A percentile compares a stretch with the other conserved stretches of the same genome.
phyloP scores from a whole-genome alignment of 2,113 vertebrate species.

The Oriolus oriolus region DNA sequence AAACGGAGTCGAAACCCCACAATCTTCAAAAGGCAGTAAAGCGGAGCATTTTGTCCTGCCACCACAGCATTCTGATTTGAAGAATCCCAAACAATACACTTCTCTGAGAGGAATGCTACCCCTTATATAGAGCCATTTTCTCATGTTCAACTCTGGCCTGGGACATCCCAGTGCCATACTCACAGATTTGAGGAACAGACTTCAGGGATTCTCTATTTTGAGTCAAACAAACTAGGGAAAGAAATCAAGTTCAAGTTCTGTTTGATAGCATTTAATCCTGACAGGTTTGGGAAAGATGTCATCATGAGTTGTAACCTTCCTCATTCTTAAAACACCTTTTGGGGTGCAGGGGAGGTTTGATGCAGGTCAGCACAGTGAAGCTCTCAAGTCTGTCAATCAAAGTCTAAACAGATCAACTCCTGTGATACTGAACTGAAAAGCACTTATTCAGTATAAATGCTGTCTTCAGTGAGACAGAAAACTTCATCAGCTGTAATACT shows the following conservation, averaged over 20 bases:
- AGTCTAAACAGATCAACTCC: background rate
- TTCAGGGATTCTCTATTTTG: background rate
- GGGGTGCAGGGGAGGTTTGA: background rate
- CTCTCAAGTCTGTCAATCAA: background rate
- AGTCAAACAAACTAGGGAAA: background rate
- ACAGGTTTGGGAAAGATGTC: background rate
- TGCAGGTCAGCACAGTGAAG: background rate
- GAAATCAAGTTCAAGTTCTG: background rate
- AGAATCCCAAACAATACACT: background rate
- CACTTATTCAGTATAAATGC: background rate
- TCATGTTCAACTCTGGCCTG: fast-evolving
- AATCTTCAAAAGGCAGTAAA: background rate
- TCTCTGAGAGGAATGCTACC: background rate
- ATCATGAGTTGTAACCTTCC: background rate
- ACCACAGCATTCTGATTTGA: background rate
- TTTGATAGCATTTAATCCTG: background rate
- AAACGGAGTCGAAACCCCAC: background rate
- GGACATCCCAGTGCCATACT: background rate
- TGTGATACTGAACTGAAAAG: background rate
- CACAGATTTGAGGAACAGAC: background rate
- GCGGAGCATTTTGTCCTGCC: background rate
- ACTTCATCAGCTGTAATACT: background rate
- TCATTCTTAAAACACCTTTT: background rate
- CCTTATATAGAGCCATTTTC: background rate
- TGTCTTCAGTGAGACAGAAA: background rate